Evolutionary conservation across 2,113 vertebrate genomes (phyloP), one percentile per base, ranked within the genome.

Genomic region (Chionomys nivalis): DNA sequence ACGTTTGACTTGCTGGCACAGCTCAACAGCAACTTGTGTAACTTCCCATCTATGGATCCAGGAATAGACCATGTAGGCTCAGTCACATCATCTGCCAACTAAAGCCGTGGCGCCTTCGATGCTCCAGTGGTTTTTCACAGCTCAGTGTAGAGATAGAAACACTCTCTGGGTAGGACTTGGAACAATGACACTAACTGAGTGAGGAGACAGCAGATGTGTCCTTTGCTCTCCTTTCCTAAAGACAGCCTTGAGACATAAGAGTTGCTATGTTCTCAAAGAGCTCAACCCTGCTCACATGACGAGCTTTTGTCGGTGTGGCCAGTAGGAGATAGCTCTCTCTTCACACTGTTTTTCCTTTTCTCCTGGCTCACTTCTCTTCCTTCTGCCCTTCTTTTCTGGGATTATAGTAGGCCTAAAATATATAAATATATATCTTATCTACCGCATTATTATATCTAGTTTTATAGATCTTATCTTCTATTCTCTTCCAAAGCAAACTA

Each of bases 251-350:
- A 86, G 24, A 28, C 7, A 82, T 3, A 42, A 52, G 28, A 13
- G 2, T 79, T 66, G 5, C 7, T 0, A 11, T 10, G 33, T n/a
- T 81, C 52, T 31, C 63, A 33, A 75, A 68, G 33, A 21, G 28
- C 16, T 92, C 36, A 23, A 3, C 24, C 36, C 1, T 52, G 5
- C 52, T 86, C 0, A 0, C 16, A 16, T 5, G 49, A 7, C 21
- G 14, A 52, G 7, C n/a, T 83, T 21, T 23, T 65, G 3, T 17
- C 26, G 14, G 5, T 7, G 23, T 68, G 21, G 24, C 47, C 23
- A 14, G 1, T 13, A n/a, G 14, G 5, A 7, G 23, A 19, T 0
- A 9, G 19, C 12, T 52, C 28, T 14, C 36, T 44, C n/a, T n/a
- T 81, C 8, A 8, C 0, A 24, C 5, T 42, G 13, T 23, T 70